Percentiles rank a stretch among this genome's conserved stretches.
Conservation (phyloP, 2,113 vertebrate species). For the Gymnobelideus leadbeateri region DNA sequence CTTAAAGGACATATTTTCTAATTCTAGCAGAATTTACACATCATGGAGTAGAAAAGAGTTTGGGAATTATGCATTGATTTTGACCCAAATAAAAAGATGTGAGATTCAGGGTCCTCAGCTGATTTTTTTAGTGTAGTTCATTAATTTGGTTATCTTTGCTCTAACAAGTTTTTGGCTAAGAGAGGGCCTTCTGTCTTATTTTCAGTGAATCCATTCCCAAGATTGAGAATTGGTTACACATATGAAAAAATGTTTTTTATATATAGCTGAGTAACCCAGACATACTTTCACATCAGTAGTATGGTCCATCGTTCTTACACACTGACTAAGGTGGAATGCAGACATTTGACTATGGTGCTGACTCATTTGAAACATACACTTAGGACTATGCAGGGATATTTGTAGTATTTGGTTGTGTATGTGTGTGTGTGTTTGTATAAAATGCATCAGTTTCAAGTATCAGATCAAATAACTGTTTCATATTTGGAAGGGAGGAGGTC, state of each 20-base stretch:
- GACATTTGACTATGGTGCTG: not conserved
- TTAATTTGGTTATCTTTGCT: not conserved
- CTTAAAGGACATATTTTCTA: not conserved
- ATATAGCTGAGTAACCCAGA: not conserved
- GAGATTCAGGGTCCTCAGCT: not conserved
- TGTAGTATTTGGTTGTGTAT: not conserved
- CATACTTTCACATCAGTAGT: not conserved
- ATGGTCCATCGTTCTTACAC: not conserved
- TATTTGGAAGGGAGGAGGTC: not conserved
- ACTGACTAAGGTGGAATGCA: not conserved
- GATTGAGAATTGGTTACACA: not conserved
- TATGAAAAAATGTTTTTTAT: not conserved
- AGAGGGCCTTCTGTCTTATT: not conserved
- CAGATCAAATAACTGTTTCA: not conserved
- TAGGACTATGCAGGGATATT: not conserved
- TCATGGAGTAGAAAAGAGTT: slow-evolving; percentile 13
- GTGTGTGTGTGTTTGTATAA: not conserved
- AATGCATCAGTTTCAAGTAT: not conserved
- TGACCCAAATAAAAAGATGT: not conserved
- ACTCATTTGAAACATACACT: not conserved
- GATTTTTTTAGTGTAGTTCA: not conserved
- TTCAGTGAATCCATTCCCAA: not conserved
- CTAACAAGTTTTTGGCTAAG: not conserved
- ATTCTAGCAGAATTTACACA: not conserved
- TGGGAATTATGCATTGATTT: not conserved